phyloP scores from a whole-genome alignment of 2,888 invertebrate genomes.

The Trisateles emortualis region DNA sequence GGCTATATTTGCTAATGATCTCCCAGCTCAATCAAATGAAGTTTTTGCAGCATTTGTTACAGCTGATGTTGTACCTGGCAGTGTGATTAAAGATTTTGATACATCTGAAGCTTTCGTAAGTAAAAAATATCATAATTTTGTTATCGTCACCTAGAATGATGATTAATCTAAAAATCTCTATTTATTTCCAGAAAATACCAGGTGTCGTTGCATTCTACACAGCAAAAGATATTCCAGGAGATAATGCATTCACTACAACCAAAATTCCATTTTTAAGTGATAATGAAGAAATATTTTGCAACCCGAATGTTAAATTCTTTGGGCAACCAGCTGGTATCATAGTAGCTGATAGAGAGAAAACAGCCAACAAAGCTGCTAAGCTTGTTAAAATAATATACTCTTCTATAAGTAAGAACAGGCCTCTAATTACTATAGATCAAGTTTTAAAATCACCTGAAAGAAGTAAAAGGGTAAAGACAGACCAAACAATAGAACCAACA shows the following conservation, averaged over 20 bases:
- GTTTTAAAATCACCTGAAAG: conserved; percentile 56
- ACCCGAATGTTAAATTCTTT: conserved; percentile 64
- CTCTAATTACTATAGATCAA: conserved; percentile 57
- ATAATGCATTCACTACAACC: conserved; percentile 80
- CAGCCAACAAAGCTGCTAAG: conserved; percentile 85
- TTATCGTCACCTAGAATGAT: no score
- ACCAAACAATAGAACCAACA: conserved; percentile 46
- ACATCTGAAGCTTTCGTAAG: conserved; percentile 88
- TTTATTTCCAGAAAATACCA: conserved; percentile 78
- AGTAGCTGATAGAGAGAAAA: conserved; percentile 84
- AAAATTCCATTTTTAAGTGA: conserved; percentile 37
- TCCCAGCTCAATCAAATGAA: conserved; percentile 86
- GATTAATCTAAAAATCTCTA: no score
- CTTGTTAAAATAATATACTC: conserved; percentile 85
- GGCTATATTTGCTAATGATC: conserved; percentile 89
- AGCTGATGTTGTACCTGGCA: conserved; percentile 81
- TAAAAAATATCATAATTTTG: background rate
- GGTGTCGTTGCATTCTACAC: conserved; percentile 89
- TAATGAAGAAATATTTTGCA: conserved; percentile 76
- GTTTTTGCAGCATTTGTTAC: conserved; percentile 89
- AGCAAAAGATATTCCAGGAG: conserved; percentile 89
- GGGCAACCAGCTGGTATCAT: conserved; percentile 78
- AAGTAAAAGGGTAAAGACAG: conserved; percentile 37
- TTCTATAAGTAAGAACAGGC: conserved; percentile 61
- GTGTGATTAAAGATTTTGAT: conserved; percentile 85